These are phyloP conservation scores for Chloroceryle aenea DNA, from an alignment of 2,113 vertebrate genomes.

Conservation along the genomic window DNA sequence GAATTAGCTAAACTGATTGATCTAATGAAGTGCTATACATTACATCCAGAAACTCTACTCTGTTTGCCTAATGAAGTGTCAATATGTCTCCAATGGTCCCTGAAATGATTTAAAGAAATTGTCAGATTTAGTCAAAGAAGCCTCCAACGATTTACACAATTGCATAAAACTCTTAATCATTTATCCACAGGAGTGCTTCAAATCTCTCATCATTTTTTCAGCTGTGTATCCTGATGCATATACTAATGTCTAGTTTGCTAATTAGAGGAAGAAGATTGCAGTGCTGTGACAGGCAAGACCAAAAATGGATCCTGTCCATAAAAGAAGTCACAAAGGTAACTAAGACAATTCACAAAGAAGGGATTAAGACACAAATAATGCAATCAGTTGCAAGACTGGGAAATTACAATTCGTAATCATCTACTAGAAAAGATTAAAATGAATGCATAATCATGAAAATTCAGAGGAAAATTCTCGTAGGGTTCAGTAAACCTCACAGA, in stretches of 20 bases:
- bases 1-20: neutral
- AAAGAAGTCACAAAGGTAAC: neutral
- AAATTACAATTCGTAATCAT: neutral
- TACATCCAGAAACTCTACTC: neutral
- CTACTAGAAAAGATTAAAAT: neutral
- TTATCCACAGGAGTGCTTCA: neutral
- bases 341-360: neutral
- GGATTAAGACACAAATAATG: neutral
- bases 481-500: neutral
- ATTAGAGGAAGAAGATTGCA: neutral
- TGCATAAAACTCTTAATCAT: neutral
- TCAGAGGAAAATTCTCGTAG: neutral
- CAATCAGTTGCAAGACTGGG: neutral
- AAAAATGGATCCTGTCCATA: neutral
- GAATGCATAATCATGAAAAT: neutral
- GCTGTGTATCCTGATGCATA: neutral
- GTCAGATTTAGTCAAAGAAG: neutral
- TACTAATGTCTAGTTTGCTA: neutral
- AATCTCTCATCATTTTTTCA: neutral
- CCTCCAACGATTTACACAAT: neutral
- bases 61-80: slow-evolving; percentile 13
- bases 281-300: neutral
- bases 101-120: neutral
- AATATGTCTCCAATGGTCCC: neutral
- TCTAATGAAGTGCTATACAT: neutral